A percentile compares a stretch with the other conserved stretches of the same genome.
These are phyloP conservation scores for Thereva nobilitata DNA, from an alignment of 2,888 invertebrate species.

Conservation along the genomic window DNA sequence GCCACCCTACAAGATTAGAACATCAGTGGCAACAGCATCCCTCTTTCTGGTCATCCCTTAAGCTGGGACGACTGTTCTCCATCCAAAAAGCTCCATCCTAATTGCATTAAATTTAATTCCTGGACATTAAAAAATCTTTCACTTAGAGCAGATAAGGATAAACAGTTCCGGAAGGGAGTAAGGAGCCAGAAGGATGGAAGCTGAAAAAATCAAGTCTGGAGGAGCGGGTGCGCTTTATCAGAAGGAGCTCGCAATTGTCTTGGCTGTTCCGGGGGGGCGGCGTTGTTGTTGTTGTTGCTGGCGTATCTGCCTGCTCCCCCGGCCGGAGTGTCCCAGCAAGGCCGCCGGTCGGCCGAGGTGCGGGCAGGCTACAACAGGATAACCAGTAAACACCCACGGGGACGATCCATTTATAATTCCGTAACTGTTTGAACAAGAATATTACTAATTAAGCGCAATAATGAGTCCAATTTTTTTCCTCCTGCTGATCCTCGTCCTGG, in stretches of 20 bases:
- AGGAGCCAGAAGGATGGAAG: neutral
- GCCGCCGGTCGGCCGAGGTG: neutral
- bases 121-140: constrained; percentile 42
- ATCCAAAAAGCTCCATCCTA: constrained; percentile 38
- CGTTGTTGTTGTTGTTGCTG: constrained; percentile 39
- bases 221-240: constrained; percentile 28
- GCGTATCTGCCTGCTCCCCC: constrained; percentile 7
- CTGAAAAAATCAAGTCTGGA: constrained; percentile 10
- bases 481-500: constrained; percentile 22
- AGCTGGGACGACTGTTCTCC: constrained; percentile 1
- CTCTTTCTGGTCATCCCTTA: constrained; percentile 28
- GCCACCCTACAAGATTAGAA: constrained; percentile 31
- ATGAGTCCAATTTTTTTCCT: constrained; percentile 40
- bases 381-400: constrained; percentile 38
- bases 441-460: constrained; percentile 43
- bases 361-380: constrained; percentile 29
- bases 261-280: neutral
- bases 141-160: constrained; percentile 39
- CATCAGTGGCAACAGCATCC: constrained; percentile 25
- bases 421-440: constrained; percentile 43
- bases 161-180: constrained; percentile 19
- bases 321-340: neutral
- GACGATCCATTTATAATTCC: constrained; percentile 42
- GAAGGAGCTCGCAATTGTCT: constrained; percentile 38
- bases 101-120: constrained; percentile 42